These are phyloP conservation scores for Drosophila prolongata DNA, from an alignment of 2,888 invertebrate species.

Conservation along the genomic window DNA sequence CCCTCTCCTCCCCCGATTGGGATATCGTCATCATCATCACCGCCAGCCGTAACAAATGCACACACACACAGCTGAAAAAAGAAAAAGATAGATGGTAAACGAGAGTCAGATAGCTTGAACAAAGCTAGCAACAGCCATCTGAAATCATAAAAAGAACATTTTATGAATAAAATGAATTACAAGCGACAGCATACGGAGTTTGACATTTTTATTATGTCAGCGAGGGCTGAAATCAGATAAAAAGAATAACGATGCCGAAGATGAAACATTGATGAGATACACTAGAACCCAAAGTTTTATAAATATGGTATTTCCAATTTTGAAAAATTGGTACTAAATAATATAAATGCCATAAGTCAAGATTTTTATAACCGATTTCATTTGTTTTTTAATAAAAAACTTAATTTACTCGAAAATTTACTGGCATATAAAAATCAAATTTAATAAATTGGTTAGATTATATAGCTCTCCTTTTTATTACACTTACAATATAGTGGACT, in stretches of 20 bases:
- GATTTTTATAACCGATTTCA: background rate
- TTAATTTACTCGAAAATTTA: background rate
- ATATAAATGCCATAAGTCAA: background rate
- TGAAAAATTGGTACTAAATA: background rate
- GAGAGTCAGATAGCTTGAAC: constrained; percentile 16
- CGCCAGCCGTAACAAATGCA: constrained; percentile 60
- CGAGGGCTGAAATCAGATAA: constrained; percentile 33
- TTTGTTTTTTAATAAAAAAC: background rate
- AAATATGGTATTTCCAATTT: background rate
- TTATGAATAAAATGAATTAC: constrained; percentile 79
- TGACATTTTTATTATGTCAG: constrained; percentile 78
- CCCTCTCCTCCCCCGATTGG: constrained; percentile 14
- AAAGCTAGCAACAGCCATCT: constrained; percentile 42
- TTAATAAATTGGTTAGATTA: too few species aligned
- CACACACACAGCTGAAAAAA: constrained; percentile 14
- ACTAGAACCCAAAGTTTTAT: background rate
- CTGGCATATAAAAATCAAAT: background rate
- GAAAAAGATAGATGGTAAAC: constrained; percentile 8
- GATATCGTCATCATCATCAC: constrained; percentile 58
- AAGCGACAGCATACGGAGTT: constrained; percentile 77
- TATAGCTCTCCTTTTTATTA: too few species aligned
- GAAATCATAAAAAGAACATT: constrained; percentile 50
- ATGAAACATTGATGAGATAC: constrained; percentile 21
- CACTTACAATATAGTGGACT: background rate
- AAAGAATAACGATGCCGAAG: constrained; percentile 9